These are phyloP conservation scores for Celastrina argiolus DNA, from an alignment of 2,888 invertebrate genomes.

Conservation along the genomic window DNA sequence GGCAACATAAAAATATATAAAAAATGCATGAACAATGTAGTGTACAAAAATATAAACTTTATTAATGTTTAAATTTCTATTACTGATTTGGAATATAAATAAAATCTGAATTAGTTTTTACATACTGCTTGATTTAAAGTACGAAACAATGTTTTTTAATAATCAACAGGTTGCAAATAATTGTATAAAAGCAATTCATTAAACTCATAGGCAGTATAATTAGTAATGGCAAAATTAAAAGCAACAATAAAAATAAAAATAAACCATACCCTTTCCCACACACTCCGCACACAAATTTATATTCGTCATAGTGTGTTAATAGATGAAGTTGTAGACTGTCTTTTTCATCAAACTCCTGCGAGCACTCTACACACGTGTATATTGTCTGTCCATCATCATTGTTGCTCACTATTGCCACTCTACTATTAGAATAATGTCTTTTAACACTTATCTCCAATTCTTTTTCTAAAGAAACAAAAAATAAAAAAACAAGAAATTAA, in stretches of 20 bases:
- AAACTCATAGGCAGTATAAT: no score
- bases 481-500: not conserved
- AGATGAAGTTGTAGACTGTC: constrained; percentile 85
- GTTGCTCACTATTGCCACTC: constrained; percentile 84
- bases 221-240: no score
- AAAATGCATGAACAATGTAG: no score
- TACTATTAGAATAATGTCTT: constrained; percentile 81
- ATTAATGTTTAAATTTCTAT: no score
- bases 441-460: constrained; percentile 48
- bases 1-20: no score
- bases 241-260: constrained; percentile 3
- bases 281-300: constrained; percentile 84
- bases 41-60: no score
- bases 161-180: no score
- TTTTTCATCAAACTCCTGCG: constrained; percentile 84
- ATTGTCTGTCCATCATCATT: constrained; percentile 81
- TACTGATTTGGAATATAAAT: no score
- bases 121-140: no score
- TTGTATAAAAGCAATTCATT: no score
- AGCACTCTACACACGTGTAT: constrained; percentile 87
- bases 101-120: no score
- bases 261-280: constrained; percentile 82
- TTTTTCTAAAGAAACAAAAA: constrained; percentile 29
- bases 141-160: no score
- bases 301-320: constrained; percentile 85